A percentile compares a stretch with the other conserved stretches of the same genome.
phyloP scores from a whole-genome alignment of 2,888 invertebrate species.

The Xestobium rufovillosum region DNA sequence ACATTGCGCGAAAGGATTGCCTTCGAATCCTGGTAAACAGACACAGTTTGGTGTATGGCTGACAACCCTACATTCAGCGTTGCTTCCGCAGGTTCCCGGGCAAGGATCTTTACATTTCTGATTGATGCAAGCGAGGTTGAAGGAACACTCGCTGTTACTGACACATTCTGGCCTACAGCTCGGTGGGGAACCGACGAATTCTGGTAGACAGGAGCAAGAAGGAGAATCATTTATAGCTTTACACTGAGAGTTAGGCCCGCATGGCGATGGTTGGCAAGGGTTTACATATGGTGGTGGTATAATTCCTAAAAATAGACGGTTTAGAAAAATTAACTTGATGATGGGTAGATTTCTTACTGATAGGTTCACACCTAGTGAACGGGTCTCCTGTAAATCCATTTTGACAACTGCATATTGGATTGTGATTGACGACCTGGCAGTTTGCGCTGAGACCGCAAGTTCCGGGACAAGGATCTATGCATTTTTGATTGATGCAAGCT shows the following conservation, averaged over 20 bases:
- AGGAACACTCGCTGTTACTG: conserved; percentile 62
- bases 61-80: conserved; percentile 63
- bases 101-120: conserved; percentile 73
- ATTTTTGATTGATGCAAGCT: conserved; percentile 54
- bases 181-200: conserved; percentile 58
- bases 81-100: conserved; percentile 63
- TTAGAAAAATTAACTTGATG: conserved; percentile 15
- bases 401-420: conserved; percentile 51
- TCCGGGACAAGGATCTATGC: conserved; percentile 53
- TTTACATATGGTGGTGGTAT: conserved; percentile 37
- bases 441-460: conserved; percentile 49
- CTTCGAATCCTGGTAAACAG: conserved; percentile 50
- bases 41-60: conserved; percentile 65
- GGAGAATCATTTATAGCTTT: conserved; percentile 48
- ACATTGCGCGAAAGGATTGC: conserved; percentile 63
- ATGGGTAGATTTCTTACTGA: no score
- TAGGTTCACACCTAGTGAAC: conserved; percentile 56
- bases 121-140: conserved; percentile 63
- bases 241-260: conserved; percentile 60
- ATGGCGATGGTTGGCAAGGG: conserved; percentile 64
- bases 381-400: conserved; percentile 54
- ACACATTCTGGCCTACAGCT: conserved; percentile 69
- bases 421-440: conserved; percentile 53
- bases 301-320: conserved; percentile 21
- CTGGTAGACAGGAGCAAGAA: conserved; percentile 54